Base-by-base conservation (phyloP, 1,140 invertebrate species). In the Chironomus tepperi region DNA sequence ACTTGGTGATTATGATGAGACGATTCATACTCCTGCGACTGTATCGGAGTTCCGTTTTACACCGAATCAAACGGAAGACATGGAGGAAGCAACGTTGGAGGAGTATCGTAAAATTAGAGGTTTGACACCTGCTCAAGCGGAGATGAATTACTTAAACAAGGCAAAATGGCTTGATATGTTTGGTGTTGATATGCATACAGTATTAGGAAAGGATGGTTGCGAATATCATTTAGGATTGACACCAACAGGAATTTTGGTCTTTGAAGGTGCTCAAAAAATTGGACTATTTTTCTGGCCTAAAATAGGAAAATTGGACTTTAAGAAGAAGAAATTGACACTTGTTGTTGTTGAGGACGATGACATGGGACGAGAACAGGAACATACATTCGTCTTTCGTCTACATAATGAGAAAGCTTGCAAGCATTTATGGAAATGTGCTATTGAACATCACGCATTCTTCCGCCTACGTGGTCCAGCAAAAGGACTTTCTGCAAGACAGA, bases 371-470 rank as follows among this genome's bases (percentile, higher is more conserved):
- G 94, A 97, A 81, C 93, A 96, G 79, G 95, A 97, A 80, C 94
- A 97, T 79, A 96, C 94, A 0, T 97, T 97, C 83, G 91, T 94
- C 0, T 95, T 95, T 81, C 85, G 91, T 73, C 83, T 99, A 74
- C 89, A 93, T 64, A 98, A 97, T 81, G 96, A 99, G 82, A 98
- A 98, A 81, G 97, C 97, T 0, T 97, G 96, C 82, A 99, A 99
- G 83, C 97, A 99, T 84, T 84, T 99, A 75, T 99, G 98, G 98
- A 99, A 99, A 84, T 99, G 97, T 86, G 97, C 97, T 19, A 94
- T 99, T 0, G 98, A 99, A 82, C 96, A 99, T 85, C 97, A 99
- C 83, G 94, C 96, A 0, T 99, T 99, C 86, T 99, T 99, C 87
- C 88, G 97, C 77, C 84, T 99, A 15, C 89, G 93, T 76, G 94